Conservation (phyloP, 2,797 vertebrate genomes). For the Syngnathus acus region DNA sequence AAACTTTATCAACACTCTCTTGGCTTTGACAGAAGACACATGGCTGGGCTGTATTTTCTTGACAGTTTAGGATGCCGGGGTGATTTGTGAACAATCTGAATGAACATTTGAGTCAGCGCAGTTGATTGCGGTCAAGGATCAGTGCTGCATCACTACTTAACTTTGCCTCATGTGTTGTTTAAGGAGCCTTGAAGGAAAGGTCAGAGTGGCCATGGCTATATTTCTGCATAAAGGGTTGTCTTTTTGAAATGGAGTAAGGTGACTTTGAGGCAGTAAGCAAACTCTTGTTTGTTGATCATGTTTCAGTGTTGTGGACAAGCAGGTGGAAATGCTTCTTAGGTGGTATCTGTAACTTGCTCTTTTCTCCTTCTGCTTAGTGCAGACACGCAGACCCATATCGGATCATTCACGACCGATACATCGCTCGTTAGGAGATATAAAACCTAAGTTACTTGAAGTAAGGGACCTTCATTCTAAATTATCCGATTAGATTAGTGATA, state of each 20-base stretch:
- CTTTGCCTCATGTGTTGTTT: background rate
- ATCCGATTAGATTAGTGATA: no score
- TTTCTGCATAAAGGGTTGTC: background rate
- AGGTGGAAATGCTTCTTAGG: no score
- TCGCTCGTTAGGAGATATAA: no score
- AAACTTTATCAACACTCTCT: slow-evolving; percentile 5
- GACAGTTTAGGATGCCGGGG: background rate
- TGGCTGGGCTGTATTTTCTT: background rate
- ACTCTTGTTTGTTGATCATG: background rate
- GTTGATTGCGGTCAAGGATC: background rate
- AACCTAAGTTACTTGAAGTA: no score
- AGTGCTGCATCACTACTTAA: background rate
- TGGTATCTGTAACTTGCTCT: no score
- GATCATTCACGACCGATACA: no score
- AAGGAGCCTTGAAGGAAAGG: background rate
- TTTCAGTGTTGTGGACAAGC: no score
- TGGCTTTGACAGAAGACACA: slow-evolving; percentile 5
- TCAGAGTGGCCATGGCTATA: background rate
- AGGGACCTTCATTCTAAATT: no score
- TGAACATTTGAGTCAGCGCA: slow-evolving; percentile 1
- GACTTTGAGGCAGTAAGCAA: background rate
- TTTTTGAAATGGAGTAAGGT: background rate
- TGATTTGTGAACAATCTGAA: slow-evolving; percentile 1
- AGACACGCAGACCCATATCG: no score
- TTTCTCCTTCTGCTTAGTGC: no score